These are phyloP conservation scores for Gallinago jamesoni DNA, from an alignment of 2,113 vertebrate genomes.

Conservation along the genomic window DNA sequence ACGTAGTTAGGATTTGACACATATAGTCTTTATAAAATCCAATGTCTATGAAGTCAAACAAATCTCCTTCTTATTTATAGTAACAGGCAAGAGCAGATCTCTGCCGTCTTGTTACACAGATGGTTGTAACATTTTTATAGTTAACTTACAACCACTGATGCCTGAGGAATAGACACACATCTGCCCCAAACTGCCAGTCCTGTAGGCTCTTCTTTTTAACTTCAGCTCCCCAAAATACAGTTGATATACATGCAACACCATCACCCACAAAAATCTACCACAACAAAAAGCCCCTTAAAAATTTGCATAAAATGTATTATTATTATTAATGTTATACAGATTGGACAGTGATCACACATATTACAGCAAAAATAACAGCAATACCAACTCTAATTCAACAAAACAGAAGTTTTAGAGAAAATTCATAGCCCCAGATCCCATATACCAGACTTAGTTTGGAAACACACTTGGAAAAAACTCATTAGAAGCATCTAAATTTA, in stretches of 20 bases:
- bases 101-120: constrained; percentile 73
- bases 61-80: constrained; percentile 65
- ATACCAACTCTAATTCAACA: neutral
- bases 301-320: neutral
- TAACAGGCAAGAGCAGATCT: constrained; percentile 65
- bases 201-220: constrained; percentile 68
- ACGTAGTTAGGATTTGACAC: constrained; percentile 39
- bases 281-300: neutral
- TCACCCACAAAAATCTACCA: neutral
- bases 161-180: constrained; percentile 73
- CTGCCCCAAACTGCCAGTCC: constrained; percentile 72
- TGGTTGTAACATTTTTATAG: constrained; percentile 73
- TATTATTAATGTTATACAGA: neutral
- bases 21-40: constrained; percentile 61
- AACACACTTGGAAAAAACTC: neutral
- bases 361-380: neutral
- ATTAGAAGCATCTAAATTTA: neutral
- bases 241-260: neutral
- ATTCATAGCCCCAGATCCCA: neutral
- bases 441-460: neutral
- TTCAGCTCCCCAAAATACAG: constrained; percentile 53
- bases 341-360: neutral
- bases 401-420: neutral
- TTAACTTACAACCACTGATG: constrained; percentile 74
- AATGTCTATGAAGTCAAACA: constrained; percentile 66